These are phyloP conservation scores for Glyphotaelius pellucidus DNA, from an alignment of 2,888 invertebrate genomes.

Conservation along the genomic window DNA sequence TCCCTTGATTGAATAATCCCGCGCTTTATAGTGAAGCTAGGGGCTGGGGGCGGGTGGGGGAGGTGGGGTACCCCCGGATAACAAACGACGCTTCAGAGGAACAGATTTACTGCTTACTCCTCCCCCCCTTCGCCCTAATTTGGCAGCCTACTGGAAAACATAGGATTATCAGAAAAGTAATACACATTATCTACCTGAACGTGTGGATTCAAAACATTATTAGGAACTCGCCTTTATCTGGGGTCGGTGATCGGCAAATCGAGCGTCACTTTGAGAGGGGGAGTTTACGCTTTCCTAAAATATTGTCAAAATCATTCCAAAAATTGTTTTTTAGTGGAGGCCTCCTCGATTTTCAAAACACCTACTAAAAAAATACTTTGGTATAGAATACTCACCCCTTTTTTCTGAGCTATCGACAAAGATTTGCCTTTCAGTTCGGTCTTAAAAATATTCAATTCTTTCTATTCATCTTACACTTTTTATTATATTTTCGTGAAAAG, in stretches of 20 bases:
- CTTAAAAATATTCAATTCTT: not conserved
- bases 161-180: constrained; percentile 44
- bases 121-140: constrained; percentile 42
- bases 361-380: not conserved
- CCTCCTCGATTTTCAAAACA: not conserved
- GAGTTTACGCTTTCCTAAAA: not conserved
- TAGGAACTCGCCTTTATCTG: not conserved
- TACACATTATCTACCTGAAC: constrained; percentile 48
- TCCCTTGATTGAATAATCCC: constrained; percentile 65
- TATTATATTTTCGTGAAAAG: too few relatives aligned
- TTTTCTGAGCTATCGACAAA: not conserved
- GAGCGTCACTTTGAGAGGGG: not conserved
- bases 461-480: not conserved
- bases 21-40: constrained; percentile 55
- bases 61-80: constrained; percentile 31
- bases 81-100: constrained; percentile 57
- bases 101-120: constrained; percentile 53
- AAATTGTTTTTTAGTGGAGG: not conserved
- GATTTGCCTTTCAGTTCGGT: not conserved
- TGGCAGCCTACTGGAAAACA: constrained; percentile 49
- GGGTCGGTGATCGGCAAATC: not conserved
- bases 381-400: not conserved
- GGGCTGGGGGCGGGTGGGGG: not conserved
- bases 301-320: not conserved
- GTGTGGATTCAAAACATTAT: constrained; percentile 24